Conservation (phyloP, 2,797 vertebrate genomes). For the Menidia menidia region DNA sequence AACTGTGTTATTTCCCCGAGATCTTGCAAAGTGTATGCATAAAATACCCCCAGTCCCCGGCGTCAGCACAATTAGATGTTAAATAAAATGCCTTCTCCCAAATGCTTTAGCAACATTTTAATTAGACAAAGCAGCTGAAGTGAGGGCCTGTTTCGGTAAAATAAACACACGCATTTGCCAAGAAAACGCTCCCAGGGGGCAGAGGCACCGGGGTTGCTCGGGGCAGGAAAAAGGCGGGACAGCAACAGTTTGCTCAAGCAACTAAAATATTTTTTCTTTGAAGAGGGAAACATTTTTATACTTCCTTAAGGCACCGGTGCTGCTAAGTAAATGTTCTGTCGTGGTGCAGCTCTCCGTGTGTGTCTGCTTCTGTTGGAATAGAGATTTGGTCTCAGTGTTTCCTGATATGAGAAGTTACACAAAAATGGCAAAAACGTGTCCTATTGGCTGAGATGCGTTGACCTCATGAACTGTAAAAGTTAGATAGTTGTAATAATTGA, state of each 20-base stretch:
- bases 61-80: slow-evolving; percentile 98
- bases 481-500: background rate
- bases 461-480: background rate
- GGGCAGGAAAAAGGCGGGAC: slow-evolving; percentile 71
- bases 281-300: slow-evolving; percentile 13
- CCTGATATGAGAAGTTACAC: too few relatives aligned
- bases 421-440: too few relatives aligned
- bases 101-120: slow-evolving; percentile 92
- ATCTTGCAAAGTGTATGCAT: slow-evolving; percentile 93
- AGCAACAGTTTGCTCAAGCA: slow-evolving; percentile 55
- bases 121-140: slow-evolving; percentile 94
- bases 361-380: background rate
- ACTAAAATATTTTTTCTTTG: slow-evolving; percentile 47
- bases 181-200: slow-evolving; percentile 82
- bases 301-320: slow-evolving; percentile 9
- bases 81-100: slow-evolving; percentile 94
- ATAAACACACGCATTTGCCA: slow-evolving; percentile 90
- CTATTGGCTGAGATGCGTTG: background rate
- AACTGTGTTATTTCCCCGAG: slow-evolving; percentile 71
- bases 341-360: background rate
- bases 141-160: slow-evolving; percentile 91
- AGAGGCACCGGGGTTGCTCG: slow-evolving; percentile 62
- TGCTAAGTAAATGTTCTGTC: slow-evolving; percentile 10
- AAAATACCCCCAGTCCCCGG: slow-evolving; percentile 90
- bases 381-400: background rate